Evolutionary conservation across 2,113 vertebrate species (phyloP), one percentile per base, ranked within the genome.

Genomic region (Struthidea cinerea): DNA sequence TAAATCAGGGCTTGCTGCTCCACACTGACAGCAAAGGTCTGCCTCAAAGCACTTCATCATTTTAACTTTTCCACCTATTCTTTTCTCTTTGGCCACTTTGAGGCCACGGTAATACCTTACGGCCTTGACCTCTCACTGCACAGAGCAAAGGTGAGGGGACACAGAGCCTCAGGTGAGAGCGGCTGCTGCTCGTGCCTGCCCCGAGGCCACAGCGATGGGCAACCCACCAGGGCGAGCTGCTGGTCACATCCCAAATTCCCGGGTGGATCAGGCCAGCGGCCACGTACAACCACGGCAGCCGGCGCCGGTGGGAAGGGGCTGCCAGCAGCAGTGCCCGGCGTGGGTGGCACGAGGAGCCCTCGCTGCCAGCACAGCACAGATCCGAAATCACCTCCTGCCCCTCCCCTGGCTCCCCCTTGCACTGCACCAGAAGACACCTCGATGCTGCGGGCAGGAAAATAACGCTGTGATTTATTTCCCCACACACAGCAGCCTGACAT

Each of bases 1-100:
- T 92, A 94, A 96, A 94, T 90, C 90, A 95, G 82, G 57, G 65
- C 87, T 94, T 4, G 78, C 87, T 91, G 93, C 56, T 83, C 21
- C 57, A 11, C 81, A 32, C 70, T 39, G 83, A 87, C 92, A 88
- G 60, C 86, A 93, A 44, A 94, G 93, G 73, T 50, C 85, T 93
- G 92, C 46, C 95, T 74, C 86, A 22, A 55, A 75, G 78, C 89
- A 27, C 68, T 93, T 30, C 76, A 74, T 90, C 92, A 84, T 56
- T 60, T 65, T 3, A 13, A 64, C 18, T 71, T 94, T 71, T 21
- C 64, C 89, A 81, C 59, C 57, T 73, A 0, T 17, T 46, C 52
- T 44, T 33, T 28, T 22, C 24, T 9, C 69, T 69, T 42, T 64
- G 57, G 46, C 53, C 53, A 24, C 37, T n/a, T 7, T 15, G 49